These are phyloP conservation scores for Coptodon rendalli DNA, from an alignment of 2,113 vertebrate species.

Conservation along the genomic window DNA sequence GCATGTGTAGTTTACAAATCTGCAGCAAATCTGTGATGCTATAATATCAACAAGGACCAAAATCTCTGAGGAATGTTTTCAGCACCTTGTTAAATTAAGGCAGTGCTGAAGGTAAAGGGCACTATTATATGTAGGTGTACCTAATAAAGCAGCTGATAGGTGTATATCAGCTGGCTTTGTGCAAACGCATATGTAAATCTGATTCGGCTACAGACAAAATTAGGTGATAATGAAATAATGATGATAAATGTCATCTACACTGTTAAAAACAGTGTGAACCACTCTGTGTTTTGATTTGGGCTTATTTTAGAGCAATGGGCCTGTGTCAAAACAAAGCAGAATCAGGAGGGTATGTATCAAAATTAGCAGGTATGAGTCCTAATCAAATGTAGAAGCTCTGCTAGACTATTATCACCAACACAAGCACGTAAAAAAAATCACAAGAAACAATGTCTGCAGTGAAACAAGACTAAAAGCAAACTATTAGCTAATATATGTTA, in stretches of 20 bases:
- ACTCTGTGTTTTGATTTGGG: background rate
- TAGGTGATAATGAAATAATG: background rate
- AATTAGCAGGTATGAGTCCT: background rate
- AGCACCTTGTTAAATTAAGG: background rate
- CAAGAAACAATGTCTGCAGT: background rate
- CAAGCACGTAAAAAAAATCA: background rate
- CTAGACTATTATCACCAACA: background rate
- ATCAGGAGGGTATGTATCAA: background rate
- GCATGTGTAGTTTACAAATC: background rate
- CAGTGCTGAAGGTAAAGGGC: background rate
- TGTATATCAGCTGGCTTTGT: background rate
- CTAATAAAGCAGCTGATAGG: background rate
- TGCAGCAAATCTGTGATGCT: background rate
- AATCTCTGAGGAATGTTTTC: background rate
- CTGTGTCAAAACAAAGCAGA: background rate
- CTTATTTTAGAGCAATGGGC: background rate
- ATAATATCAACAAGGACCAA: background rate
- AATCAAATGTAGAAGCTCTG: background rate
- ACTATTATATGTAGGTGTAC: background rate
- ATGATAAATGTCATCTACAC: background rate
- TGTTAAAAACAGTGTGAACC: background rate
- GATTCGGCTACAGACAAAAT: background rate
- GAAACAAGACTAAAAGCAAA: background rate
- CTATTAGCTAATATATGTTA: background rate
- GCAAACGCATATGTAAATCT: background rate